Percentiles rank a stretch among this genome's conserved stretches.
phyloP scores from a whole-genome alignment of 1,140 invertebrate genomes.

The Yoshiicerus persimilis region DNA sequence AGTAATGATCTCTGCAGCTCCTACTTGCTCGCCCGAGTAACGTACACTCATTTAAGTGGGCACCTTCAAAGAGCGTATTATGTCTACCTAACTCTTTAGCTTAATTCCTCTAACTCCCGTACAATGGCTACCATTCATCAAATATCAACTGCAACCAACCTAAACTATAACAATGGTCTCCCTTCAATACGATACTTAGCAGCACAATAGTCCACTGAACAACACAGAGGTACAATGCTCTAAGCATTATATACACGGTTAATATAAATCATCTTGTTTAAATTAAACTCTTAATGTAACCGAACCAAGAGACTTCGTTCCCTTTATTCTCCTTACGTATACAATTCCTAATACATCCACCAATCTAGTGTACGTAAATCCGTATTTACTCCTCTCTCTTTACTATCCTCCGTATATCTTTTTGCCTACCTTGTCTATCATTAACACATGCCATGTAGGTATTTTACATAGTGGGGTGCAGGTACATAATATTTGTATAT shows the following conservation, averaged over 20 bases:
- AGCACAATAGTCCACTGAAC: too few relatives aligned
- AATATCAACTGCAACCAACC: neutral
- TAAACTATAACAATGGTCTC: neutral
- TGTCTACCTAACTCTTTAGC: neutral
- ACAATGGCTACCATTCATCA: neutral
- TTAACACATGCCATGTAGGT: too few relatives aligned
- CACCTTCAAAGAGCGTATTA: neutral
- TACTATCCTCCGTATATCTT: neutral
- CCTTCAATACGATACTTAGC: neutral
- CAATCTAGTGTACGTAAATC: neutral
- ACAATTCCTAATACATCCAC: too few relatives aligned
- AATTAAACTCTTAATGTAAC: constrained; percentile 30
- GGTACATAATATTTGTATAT: too few relatives aligned
- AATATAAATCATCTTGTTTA: constrained; percentile 36
- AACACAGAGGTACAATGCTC: neutral
- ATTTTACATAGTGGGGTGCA: too few relatives aligned
- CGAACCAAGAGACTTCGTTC: constrained; percentile 20
- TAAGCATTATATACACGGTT: neutral
- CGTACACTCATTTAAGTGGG: neutral
- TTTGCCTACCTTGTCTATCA: too few relatives aligned
- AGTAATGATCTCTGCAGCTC: too few relatives aligned
- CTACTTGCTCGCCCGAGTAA: neutral
- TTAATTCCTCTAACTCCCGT: neutral
- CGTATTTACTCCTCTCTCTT: neutral
- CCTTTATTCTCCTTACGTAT: constrained; percentile 14